Percentiles rank a stretch among this genome's conserved stretches.
Evolutionary conservation across 2,113 vertebrate genomes (phyloP).

Genomic region (Tricholaema leucomelas): DNA sequence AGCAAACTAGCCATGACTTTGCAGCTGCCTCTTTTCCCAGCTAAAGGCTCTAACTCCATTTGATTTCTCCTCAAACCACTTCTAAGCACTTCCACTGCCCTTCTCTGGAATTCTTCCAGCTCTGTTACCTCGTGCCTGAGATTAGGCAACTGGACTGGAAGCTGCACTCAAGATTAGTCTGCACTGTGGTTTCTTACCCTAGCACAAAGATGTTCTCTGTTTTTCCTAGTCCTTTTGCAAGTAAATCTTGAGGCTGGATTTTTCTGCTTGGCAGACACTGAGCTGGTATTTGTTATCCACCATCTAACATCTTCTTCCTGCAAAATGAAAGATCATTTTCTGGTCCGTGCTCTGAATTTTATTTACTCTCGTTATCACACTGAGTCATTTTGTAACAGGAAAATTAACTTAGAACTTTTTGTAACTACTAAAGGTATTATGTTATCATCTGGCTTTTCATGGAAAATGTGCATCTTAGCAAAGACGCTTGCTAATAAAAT

Average conservation of each 20-base stretch:
- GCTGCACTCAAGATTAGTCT: background rate
- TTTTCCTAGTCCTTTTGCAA: background rate
- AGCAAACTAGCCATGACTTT: background rate
- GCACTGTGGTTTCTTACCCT: background rate
- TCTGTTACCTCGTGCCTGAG: background rate
- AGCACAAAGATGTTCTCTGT: background rate
- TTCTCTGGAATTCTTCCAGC: background rate
- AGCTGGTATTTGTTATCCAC: background rate
- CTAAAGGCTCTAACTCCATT: background rate
- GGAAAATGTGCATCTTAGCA: background rate
- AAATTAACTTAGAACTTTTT: background rate
- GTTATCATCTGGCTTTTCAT: background rate
- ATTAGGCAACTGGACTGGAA: background rate
- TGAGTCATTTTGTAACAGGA: background rate
- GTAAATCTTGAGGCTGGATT: background rate
- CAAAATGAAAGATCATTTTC: background rate
- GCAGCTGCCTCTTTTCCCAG: background rate
- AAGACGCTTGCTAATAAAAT: background rate
- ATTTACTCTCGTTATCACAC: background rate
- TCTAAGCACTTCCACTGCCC: background rate
- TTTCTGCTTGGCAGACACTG: background rate
- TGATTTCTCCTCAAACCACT: background rate
- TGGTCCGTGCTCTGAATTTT: background rate
- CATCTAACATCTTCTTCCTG: background rate
- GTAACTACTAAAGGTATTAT: background rate